Conservation (phyloP, 1,140 invertebrate genomes). For the Spodoptera frugiperda region DNA sequence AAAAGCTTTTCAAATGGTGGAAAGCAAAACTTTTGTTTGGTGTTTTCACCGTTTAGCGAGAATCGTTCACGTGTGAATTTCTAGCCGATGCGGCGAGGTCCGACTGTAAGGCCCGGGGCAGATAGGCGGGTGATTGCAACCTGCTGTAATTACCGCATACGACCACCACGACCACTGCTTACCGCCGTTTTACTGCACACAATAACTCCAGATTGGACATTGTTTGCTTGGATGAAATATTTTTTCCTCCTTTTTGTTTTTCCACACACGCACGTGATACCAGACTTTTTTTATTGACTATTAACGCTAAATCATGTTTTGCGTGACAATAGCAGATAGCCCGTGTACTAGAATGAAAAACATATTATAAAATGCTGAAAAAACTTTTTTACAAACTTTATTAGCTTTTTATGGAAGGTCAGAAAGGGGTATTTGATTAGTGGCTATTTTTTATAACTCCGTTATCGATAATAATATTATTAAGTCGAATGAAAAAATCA, state of each 20-base stretch:
- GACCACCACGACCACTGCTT: conserved; percentile 24
- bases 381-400: not conserved
- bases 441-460: too few relatives aligned
- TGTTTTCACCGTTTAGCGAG: conserved; percentile 31
- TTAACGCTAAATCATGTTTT: conserved; percentile 35
- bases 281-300: not conserved
- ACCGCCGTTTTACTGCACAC: conserved; percentile 17
- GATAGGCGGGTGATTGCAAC: conserved; percentile 32
- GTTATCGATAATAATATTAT: too few relatives aligned
- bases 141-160: conserved; percentile 24
- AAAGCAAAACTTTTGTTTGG: conserved; percentile 40
- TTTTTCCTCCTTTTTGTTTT: conserved; percentile 15
- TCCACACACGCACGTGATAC: conserved; percentile 3
- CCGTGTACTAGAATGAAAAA: not conserved
- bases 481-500: too few relatives aligned
- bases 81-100: conserved; percentile 9
- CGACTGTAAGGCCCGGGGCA: conserved; percentile 7
- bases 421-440: not conserved
- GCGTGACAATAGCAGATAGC: conserved; percentile 27
- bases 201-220: conserved; percentile 15
- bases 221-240: conserved; percentile 4
- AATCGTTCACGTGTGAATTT: conserved; percentile 40
- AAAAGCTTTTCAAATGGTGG: conserved; percentile 39
- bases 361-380: conserved; percentile 4
- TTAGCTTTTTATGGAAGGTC: conserved; percentile 17